Evolutionary conservation across 1,140 invertebrate species (phyloP).

Genomic region (Diachasmimorpha longicaudata): DNA sequence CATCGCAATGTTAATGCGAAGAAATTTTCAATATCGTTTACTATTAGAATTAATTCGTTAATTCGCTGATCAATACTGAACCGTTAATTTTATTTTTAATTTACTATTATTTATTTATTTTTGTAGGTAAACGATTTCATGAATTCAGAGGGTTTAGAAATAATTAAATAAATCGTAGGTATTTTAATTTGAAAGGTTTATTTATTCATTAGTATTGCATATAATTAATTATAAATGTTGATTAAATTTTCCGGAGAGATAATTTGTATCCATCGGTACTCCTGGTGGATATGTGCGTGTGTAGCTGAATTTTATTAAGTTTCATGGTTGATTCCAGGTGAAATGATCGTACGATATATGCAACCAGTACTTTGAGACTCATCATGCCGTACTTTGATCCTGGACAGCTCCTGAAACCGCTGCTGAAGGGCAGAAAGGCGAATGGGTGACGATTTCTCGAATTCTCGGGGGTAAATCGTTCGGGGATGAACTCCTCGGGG

Average conservation of each 20-base stretch:
- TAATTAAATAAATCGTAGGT: no score
- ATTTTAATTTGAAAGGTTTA: no score
- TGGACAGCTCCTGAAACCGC: conserved; percentile 64
- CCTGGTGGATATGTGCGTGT: background rate
- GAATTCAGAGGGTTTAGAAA: no score
- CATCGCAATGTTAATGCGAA: background rate
- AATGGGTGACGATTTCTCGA: conserved; percentile 48
- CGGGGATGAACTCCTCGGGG: conserved; percentile 74
- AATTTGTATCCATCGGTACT: background rate
- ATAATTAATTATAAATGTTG: background rate
- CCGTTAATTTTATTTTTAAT: no score
- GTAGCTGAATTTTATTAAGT: background rate
- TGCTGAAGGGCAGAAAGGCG: conserved; percentile 67
- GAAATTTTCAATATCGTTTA: background rate
- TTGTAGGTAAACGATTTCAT: no score
- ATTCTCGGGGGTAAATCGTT: conserved; percentile 67
- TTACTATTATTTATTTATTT: no score
- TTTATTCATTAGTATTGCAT: background rate
- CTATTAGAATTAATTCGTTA: no score
- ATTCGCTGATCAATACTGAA: no score
- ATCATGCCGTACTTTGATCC: background rate
- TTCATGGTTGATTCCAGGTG: background rate
- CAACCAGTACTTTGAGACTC: background rate
- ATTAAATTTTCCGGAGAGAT: background rate
- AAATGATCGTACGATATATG: background rate